A percentile compares a stretch with the other conserved stretches of the same genome.
These are phyloP conservation scores for Apamea sordens DNA, from an alignment of 2,888 invertebrate genomes.

Conservation along the genomic window DNA sequence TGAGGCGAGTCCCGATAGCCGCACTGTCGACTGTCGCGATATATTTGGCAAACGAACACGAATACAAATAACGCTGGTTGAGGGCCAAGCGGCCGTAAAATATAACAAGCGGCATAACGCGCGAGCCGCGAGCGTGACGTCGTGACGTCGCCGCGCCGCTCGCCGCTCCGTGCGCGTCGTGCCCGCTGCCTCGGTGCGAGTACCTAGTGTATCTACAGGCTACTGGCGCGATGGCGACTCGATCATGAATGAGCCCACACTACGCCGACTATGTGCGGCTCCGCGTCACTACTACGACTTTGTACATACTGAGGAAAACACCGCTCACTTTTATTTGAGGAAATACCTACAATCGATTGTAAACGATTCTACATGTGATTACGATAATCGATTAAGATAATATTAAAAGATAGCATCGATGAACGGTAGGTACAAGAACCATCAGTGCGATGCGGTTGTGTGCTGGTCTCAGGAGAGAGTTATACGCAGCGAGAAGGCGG, in stretches of 20 bases:
- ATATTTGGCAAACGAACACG: constrained; percentile 56
- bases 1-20: constrained; percentile 3
- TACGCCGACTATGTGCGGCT: not conserved
- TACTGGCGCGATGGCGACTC: not conserved
- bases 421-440: no score
- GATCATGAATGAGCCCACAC: constrained; percentile 10
- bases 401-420: not conserved
- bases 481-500: not conserved
- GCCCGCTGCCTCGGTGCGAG: not conserved
- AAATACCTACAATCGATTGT: not conserved
- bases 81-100: constrained; percentile 50
- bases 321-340: not conserved
- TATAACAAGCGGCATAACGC: constrained; percentile 25
- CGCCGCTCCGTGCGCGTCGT: not conserved
- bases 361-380: not conserved
- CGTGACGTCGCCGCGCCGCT: not conserved
- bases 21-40: constrained; percentile 1
- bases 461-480: not conserved
- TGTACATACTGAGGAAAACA: not conserved
- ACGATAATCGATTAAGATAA: not conserved
- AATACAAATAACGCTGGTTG: constrained; percentile 63
- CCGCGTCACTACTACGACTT: constrained; percentile 11
- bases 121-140: not conserved
- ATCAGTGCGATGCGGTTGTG: not conserved
- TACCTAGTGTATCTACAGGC: not conserved